Evolutionary conservation across 1,140 invertebrate genomes (phyloP), one percentile per base, ranked within the genome.

Genomic region (Callitettix versicolor): DNA sequence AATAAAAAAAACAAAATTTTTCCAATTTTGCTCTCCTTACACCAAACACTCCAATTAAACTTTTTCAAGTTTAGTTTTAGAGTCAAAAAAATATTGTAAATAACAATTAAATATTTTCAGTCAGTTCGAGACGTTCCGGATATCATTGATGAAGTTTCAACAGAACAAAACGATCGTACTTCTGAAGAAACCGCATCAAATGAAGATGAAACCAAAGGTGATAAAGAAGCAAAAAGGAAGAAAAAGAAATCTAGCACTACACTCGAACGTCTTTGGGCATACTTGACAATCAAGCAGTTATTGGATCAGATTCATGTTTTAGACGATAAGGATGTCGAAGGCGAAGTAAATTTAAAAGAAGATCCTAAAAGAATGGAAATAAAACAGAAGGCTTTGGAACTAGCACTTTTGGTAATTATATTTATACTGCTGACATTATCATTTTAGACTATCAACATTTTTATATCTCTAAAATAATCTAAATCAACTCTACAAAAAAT

Each of bases 231-330:
- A 34, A 58, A 54, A 40, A 44, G 43, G 21, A 58, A 58, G 21
- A 58, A 51, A 50, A 58, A 58, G 24, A 58, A 54, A 14, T 22
- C 7, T 14, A 53, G n/a, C 56, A 64, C 72, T 50, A 71, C 71
- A 15, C 66, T 82, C 50, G 81, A 86, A 65, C 70, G 79, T 44
- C 68, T 84, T 24, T 86, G 82, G 82, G 81, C 82, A 1, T 84
- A 82, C 62, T 67, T 85, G 43, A 82, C 77, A 15, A 77, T 86
- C 15, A 77, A 80, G 59, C 77, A 85, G 63, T 64, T 83, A 36
- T 64, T 85, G 34, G 77, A 82, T 57, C 68, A 78, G 15, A 41
- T n/a, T 58, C 77, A 85, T 62, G 64, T 83, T 33, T 64, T 85
- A 34, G 77, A 82, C 56, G 68, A 78, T 61, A 69, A 73, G 22